phyloP scores from a whole-genome alignment of 53 echinoderm and acorn worm species.

The Hippasteria phrygiana region DNA sequence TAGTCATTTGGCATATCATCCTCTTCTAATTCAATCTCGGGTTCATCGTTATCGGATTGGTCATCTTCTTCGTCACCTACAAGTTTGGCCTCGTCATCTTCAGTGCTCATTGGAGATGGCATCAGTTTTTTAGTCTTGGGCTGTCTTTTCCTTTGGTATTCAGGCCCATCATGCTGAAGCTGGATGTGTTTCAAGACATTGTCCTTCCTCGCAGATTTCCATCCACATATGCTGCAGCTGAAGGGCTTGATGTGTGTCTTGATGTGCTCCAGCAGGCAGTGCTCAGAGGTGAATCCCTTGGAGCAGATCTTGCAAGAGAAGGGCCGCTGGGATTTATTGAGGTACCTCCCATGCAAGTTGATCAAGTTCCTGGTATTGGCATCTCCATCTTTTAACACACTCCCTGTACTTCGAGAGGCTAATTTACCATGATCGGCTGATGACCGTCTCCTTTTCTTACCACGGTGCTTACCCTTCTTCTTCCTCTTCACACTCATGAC shows the following conservation, averaged over 20 bases:
- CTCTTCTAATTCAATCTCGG: conserved; percentile 48
- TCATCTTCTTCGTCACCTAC: conserved; percentile 48
- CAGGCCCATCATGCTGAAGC: conserved; percentile 88
- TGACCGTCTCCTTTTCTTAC: conserved; percentile 70
- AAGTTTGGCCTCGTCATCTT: conserved; percentile 52
- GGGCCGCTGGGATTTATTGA: conserved; percentile 76
- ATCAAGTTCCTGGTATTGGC: conserved; percentile 86
- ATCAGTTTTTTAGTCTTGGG: conserved; percentile 24
- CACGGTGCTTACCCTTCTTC: conserved; percentile 34
- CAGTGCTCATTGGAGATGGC: background rate
- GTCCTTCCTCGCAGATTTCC: conserved; percentile 92
- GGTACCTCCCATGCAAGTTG: conserved; percentile 73
- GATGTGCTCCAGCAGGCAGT: conserved; percentile 96
- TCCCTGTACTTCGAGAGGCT: background rate
- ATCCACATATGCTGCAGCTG: conserved; percentile 87
- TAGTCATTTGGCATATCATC: conserved; percentile 52
- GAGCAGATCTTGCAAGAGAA: conserved; percentile 85
- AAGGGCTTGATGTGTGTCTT: conserved; percentile 98
- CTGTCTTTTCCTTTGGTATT: conserved; percentile 84
- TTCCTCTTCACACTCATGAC: conserved; percentile 45
- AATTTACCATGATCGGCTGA: conserved; percentile 51
- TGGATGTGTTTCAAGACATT: conserved; percentile 96
- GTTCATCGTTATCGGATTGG: conserved; percentile 51
- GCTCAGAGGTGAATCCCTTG: conserved; percentile 91
- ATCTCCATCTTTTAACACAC: conserved; percentile 80